phyloP scores from a whole-genome alignment of 2,888 invertebrate species.

The Morpho achilles region DNA sequence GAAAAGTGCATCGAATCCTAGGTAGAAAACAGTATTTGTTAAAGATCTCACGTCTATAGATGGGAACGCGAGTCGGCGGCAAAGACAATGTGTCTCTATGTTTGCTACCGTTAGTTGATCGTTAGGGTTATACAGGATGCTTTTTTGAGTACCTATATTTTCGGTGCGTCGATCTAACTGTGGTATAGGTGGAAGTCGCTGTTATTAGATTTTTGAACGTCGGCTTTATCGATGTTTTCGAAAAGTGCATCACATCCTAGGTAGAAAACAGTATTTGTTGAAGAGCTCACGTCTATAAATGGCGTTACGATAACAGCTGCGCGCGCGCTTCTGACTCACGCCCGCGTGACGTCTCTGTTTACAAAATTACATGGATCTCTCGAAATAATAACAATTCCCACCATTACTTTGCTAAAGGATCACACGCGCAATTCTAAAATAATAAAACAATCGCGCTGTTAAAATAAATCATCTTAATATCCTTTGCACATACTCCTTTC shows the following conservation, averaged over 20 bases:
- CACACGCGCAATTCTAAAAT: too few species aligned
- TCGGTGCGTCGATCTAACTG: too few species aligned
- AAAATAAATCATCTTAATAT: too few species aligned
- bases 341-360: conserved; percentile 37
- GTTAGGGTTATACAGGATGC: too few species aligned
- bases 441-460: too few species aligned
- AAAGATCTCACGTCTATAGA: conserved; percentile 43
- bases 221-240: too few species aligned
- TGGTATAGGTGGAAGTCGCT: too few species aligned
- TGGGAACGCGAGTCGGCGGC: conserved; percentile 29
- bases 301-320: conserved; percentile 48
- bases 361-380: conserved; percentile 17
- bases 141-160: too few species aligned
- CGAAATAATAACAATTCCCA: not conserved
- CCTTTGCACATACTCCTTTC: too few species aligned
- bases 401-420: not conserved
- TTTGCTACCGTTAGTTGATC: too few species aligned
- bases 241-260: not conserved
- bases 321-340: conserved; percentile 49
- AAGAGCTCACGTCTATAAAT: conserved; percentile 45
- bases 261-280: conserved; percentile 23
- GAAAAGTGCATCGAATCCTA: not conserved
- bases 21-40: conserved; percentile 23
- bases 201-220: too few species aligned
- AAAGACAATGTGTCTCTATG: too few species aligned